Conservation (phyloP, 2,888 invertebrate species). For the Mechanitis messenoides region DNA sequence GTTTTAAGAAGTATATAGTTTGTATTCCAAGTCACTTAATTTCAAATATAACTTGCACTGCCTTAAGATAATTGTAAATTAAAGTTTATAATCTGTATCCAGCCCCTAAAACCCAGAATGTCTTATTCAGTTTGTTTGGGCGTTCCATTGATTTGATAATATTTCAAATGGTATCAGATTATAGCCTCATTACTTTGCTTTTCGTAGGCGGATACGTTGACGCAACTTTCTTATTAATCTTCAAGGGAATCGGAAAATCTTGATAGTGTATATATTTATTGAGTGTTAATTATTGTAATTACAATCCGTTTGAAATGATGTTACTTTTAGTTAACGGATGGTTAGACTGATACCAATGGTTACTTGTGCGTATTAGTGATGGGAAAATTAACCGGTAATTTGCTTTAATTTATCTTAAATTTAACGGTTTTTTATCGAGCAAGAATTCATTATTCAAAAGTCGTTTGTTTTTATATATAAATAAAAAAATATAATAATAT, state of each 20-base stretch:
- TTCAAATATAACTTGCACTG: background rate
- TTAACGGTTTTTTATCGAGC: too few relatives aligned
- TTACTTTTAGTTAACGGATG: slow-evolving; percentile 1
- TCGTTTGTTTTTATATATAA: too few relatives aligned
- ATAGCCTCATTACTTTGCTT: slow-evolving; percentile 54
- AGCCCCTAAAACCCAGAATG: slow-evolving; percentile 23
- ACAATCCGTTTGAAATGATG: slow-evolving; percentile 17
- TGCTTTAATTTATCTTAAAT: too few relatives aligned
- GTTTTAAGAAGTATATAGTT: too few relatives aligned
- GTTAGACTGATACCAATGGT: background rate
- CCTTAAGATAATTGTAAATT: background rate
- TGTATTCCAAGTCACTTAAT: too few relatives aligned
- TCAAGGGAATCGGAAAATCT: slow-evolving; percentile 35
- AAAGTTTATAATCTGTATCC: slow-evolving; percentile 12
- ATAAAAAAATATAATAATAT: too few relatives aligned
- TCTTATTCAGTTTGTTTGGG: slow-evolving; percentile 44
- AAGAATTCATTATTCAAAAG: too few relatives aligned
- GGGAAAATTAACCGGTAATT: too few relatives aligned
- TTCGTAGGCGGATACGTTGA: slow-evolving; percentile 53
- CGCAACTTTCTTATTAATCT: slow-evolving; percentile 41
- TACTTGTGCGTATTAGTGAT: too few relatives aligned
- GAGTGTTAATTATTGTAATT: slow-evolving; percentile 31
- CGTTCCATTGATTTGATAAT: slow-evolving; percentile 50
- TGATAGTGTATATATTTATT: slow-evolving; percentile 29
- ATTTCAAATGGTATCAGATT: slow-evolving; percentile 60